Percentiles rank a stretch among this genome's conserved stretches.
Conservation (phyloP, 2,888 invertebrate genomes). For the Patella ulyssiponensis region DNA sequence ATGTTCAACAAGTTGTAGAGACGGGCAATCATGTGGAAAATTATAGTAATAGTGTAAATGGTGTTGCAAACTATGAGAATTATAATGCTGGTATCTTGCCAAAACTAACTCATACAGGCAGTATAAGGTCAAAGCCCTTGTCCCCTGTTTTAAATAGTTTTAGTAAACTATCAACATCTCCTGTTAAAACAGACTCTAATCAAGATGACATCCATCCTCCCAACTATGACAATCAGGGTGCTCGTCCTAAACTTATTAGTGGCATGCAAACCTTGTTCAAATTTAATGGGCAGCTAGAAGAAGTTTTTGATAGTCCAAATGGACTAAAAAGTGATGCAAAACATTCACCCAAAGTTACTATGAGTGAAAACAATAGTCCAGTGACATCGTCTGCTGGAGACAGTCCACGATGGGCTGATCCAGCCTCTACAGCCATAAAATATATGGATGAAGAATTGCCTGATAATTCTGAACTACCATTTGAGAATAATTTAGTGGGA, state of each 20-base stretch:
- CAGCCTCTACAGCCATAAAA: constrained; percentile 68
- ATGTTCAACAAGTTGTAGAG: constrained; percentile 26
- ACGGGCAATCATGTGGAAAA: neutral
- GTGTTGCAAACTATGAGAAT: constrained; percentile 2
- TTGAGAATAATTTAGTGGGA: constrained; percentile 46
- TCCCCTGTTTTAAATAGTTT: constrained; percentile 36
- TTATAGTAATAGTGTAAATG: neutral
- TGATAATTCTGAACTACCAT: constrained; percentile 41
- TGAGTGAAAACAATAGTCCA: constrained; percentile 24
- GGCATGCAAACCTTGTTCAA: neutral
- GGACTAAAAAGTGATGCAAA: neutral
- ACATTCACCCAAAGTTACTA: constrained; percentile 27
- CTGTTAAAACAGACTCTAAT: constrained; percentile 27
- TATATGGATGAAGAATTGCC: constrained; percentile 79
- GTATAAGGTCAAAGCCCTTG: constrained; percentile 32
- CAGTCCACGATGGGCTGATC: constrained; percentile 68
- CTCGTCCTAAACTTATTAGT: constrained; percentile 26
- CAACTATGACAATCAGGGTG: constrained; percentile 35
- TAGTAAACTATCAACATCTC: constrained; percentile 31
- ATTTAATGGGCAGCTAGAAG: constrained; percentile 8
- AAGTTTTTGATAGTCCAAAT: neutral
- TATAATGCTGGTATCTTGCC: constrained; percentile 24
- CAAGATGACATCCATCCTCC: constrained; percentile 22
- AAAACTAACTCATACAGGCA: constrained; percentile 27
- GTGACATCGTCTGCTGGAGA: constrained; percentile 14